Evolutionary conservation across 2,113 vertebrate genomes (phyloP), one percentile per base, ranked within the genome.

Genomic region (Paralichthys olivaceus): DNA sequence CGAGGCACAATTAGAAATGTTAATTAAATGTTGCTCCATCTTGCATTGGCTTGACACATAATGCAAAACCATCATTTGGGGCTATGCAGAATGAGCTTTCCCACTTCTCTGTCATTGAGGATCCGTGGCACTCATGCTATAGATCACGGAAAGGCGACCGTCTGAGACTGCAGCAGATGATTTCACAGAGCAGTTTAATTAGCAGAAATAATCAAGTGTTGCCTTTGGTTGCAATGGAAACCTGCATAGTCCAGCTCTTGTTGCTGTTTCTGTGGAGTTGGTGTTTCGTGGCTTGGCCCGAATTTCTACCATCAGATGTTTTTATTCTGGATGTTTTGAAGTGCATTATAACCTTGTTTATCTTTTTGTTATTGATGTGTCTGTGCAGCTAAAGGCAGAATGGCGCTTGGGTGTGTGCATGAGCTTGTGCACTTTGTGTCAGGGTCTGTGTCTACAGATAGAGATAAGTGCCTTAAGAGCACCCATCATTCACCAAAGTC

Each of bases 11-110:
- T 90, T 90, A 88, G 76, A 89, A 89, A 85, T 81, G 80, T 89
- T 91, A 89, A 92, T 92, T 90, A 91, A 92, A 86, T 87, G 83
- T 83, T 89, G 83, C 83, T 86, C 75, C 47, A 37, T 81, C 74
- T 89, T 86, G 72, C 83, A 28, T 83, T 78, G 79, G 53, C 72
- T 83, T 83, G 76, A 87, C 80, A 80, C 84, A 70, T 78, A 63
- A 84, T 74, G 51, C 76, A 69, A 76, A 83, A 71, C 17, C 56
- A 75, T 79, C 49, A 59, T 66, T 80, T 58, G 25, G 83, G 56
- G 53, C 76, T 43, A 54, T 55, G 63, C 37, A 45, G 56, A 55
- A 3, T 75, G 53, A 87, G 78, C 23, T 55, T 54, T 62, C 9
- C 26, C 73, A 55, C 28, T 5, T 7, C 29, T 57, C 53, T 47